Base-by-base conservation (phyloP, 2,888 invertebrate species). In the Stenchaetothrips biformis region DNA sequence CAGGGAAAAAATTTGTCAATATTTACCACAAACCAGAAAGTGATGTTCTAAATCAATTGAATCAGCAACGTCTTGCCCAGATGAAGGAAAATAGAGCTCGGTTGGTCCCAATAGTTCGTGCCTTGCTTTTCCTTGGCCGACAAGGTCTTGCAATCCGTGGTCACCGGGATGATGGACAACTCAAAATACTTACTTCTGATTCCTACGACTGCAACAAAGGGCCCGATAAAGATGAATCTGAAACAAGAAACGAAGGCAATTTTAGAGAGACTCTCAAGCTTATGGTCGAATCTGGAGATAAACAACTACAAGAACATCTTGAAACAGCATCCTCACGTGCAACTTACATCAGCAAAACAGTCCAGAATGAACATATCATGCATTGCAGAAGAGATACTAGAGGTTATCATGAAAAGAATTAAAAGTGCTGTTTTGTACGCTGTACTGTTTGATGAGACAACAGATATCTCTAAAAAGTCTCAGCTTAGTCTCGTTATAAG, bases 381-480 rank as follows among this genome's bases (percentile, higher is more conserved):
- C 37, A 84, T 84, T 79, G 82, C 82, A 78, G 83, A 83, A 81
- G 84, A 83, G 81, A 84, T 84, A 16, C 25, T 49, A 25, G 7
- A 74, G 37, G 53, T 21, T 79, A 79, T 62, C 79, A 27, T 79
- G 77, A 62, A 25, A 48, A 21, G 77, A 47, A 67, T 79, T 78
- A 80, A 82, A 81, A 62, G 80, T 78, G 79, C 81, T 27, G 81
- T 82, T 80, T 84, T 81, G 80, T 85, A 82, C 82, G 81, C 83
- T 74, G 82, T 84, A 74, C 81, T 85, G 18, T 85, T 85, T 81
- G 84, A 85, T 78, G 84, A 85, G 82, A 85, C 84, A 13, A 84
- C 84, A 53, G 84, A 85, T 81, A 81, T 83, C 47, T 80, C 83
- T 59, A 83, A 84, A 78, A 84, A 67, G 18, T 83, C 83, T 48